Evolutionary conservation across 2,797 vertebrate species (phyloP).

Genomic region (Falco naumanni): DNA sequence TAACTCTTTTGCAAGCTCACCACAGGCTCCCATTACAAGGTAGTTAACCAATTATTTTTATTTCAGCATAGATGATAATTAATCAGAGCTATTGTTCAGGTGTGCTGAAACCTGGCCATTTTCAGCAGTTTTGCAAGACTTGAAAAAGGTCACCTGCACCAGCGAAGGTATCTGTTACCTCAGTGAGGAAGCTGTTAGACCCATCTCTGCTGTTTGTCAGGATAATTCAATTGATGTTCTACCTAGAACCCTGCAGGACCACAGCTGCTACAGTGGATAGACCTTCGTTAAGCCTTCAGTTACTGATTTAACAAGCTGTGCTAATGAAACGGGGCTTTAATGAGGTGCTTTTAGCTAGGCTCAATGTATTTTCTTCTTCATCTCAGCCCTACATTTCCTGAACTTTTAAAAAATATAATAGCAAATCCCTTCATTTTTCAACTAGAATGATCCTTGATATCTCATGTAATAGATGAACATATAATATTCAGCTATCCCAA

Average conservation of each 20-base stretch:
- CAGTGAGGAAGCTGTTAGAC: background rate
- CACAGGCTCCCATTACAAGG: background rate
- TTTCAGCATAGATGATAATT: slow-evolving; percentile 20
- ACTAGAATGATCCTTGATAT: background rate
- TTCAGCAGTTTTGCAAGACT: background rate
- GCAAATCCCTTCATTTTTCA: slow-evolving; percentile 13
- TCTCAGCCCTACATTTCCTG: slow-evolving; percentile 6
- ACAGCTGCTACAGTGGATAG: slow-evolving; percentile 1
- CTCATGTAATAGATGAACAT: background rate
- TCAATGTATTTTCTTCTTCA: slow-evolving; percentile 12
- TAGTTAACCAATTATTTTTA: slow-evolving; percentile 32
- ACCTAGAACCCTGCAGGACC: slow-evolving; percentile 59
- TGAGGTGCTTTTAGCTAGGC: slow-evolving; percentile 20
- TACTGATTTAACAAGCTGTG: slow-evolving; percentile 43
- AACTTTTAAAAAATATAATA: background rate
- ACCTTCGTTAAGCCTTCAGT: slow-evolving; percentile 39
- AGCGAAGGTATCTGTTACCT: background rate
- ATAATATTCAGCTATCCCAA: background rate
- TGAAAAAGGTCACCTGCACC: background rate
- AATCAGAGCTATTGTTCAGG: slow-evolving; percentile 12
- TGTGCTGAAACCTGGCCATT: background rate
- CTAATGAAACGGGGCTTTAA: slow-evolving; percentile 40
- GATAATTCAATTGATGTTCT: slow-evolving; percentile 39
- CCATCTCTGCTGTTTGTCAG: background rate
- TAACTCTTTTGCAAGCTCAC: background rate